Evolutionary conservation across 2,113 vertebrate species (phyloP), one percentile per base, ranked within the genome.

Genomic region (Dromiciops gliroides): DNA sequence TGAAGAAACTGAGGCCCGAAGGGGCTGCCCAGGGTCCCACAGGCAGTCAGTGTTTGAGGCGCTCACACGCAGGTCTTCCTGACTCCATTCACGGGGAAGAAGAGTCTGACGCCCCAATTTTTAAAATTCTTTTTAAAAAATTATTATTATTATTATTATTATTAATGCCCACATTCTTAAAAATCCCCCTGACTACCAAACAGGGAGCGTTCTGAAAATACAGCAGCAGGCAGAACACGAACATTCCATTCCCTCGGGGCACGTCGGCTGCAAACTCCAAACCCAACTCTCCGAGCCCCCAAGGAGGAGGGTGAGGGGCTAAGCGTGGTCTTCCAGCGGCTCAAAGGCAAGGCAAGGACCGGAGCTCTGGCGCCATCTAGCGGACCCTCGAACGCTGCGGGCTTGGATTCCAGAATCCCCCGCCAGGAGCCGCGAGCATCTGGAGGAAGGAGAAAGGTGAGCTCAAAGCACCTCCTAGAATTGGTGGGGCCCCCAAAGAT

Each of bases 321-420:
- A 1, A 26, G 37, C 0, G 12, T 5, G 37, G 5, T 6, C 19
- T 4, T 16, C 31, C 60, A 67, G 67, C 37, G 23, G 0, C 16
- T 8, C 16, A 44, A 16, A 11, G 12, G 22, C 5, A 22, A 8
- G n/a, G 16, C 0, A 0, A 22, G 19, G 37, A 8, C 37, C 7
- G 67, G 1, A n/a, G 60, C 60, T 16, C 67, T 19, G 37, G 14
- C 0, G 37, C 3, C 67, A 8, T 6, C 37, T 83, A 37, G 28
- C 37, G 28, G 56, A 37, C 11, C 7, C 52, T 53, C 16, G 25
- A 24, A 53, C 16, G 26, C 24, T 51, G 52, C 26, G 52, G 6
- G 52, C 24, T 53, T 53, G 23, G 52, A 25, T 31, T 60, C 56
- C 25, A 31, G 56, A 60, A 31, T 31, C 56, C 2, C 0, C 37